phyloP scores from a whole-genome alignment of 2,888 invertebrate genomes.

The Neoitamus cyanurus region DNA sequence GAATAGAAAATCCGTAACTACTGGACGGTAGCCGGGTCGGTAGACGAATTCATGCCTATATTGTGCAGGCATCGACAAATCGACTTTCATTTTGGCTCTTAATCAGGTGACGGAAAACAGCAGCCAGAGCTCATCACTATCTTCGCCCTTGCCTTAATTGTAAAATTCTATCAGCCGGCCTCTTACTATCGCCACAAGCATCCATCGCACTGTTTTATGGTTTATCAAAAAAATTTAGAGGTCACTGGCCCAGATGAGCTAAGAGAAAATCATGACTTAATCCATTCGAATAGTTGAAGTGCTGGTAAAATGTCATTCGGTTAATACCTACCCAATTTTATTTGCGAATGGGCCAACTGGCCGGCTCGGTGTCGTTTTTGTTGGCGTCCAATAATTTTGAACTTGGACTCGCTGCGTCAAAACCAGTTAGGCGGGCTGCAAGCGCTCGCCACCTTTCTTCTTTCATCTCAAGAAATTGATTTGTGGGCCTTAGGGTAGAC shows the following conservation, averaged over 20 bases:
- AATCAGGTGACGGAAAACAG: neutral
- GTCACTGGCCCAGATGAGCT: slow-evolving; percentile 34
- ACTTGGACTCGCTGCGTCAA: slow-evolving; percentile 20
- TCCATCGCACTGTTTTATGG: neutral
- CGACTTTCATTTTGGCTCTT: neutral
- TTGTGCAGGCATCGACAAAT: neutral
- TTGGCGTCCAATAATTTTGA: neutral
- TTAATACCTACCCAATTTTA: slow-evolving; percentile 15
- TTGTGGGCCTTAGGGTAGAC: slow-evolving; percentile 30
- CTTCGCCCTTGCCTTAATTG: neutral
- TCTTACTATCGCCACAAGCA: neutral
- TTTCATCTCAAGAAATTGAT: neutral
- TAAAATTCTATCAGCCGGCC: neutral
- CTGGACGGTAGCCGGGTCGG: neutral
- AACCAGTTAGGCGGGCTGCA: slow-evolving; percentile 31
- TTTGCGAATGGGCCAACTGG: neutral
- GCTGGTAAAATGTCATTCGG: slow-evolving; percentile 29
- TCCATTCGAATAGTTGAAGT: slow-evolving; percentile 18
- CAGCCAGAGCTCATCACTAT: neutral
- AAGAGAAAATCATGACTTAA: slow-evolving; percentile 21
- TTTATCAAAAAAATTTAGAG: slow-evolving; percentile 8
- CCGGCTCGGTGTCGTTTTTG: neutral
- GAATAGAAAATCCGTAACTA: neutral
- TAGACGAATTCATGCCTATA: neutral
- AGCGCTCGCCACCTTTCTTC: slow-evolving; percentile 1